Base-by-base conservation (phyloP, 2,888 invertebrate species). In the Brachylomia viminalis region DNA sequence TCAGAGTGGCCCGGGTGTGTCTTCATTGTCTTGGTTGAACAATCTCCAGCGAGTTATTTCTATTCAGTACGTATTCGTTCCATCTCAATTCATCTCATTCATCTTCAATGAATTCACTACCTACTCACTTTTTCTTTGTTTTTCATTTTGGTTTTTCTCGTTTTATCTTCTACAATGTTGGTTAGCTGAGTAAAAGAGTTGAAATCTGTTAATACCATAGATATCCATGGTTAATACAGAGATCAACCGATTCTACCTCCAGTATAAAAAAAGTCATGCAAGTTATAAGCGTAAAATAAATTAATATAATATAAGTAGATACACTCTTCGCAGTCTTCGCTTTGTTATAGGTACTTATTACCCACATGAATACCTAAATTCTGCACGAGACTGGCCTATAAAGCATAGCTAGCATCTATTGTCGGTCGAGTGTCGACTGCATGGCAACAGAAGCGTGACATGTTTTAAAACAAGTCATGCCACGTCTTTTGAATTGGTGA, bases 361-460 rank as follows among this genome's bases (percentile, higher is more conserved):
- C 47, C 45, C 27, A 65, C n/a, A n/a, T 58, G 42, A 33, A 5
- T 71, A 13, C 23, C 10, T 62, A 15, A 59, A 62, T 27, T 56
- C 38, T 54, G 42, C 59, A 80, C 79, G 64, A 65, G 15, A 65
- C 23, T 8, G 54, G 17, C 45, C 33, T 42, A n/a, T n/a, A n/a
- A n/a, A n/a, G 15, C 30, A 33, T 38, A 17, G 27, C 47, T n/a
- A 17, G 58, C 30, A 66, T 56, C 68, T 42, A 59, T 15, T 20
- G 42, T 49, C 54, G 47, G 10, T 56, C 33, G 38, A 38, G 38
- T 7, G n/a, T n/a, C n/a, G 15, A 23, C 47, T 56, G 49, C 66
- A 47, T n/a, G n/a, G 66, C 10, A 79, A 80, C 65, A 69, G 8
- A 15, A 11, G 23, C 59, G n/a, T 70, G 77, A 56, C 49, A 69